phyloP scores from a whole-genome alignment of 2,797 vertebrate genomes.

The Sebastes ruberrimus region DNA sequence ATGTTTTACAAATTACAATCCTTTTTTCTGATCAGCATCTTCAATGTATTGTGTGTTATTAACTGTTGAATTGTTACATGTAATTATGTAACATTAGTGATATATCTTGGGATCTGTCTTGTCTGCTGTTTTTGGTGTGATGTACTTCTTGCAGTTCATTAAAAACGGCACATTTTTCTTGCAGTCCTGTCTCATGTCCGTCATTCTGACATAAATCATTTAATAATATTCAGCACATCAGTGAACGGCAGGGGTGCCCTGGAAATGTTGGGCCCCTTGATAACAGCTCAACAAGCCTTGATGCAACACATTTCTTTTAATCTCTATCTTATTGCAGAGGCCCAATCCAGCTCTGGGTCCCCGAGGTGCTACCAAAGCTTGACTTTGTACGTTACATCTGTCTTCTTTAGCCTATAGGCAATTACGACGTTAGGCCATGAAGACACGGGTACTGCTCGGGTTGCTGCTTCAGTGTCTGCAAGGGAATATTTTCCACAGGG shows the following conservation, averaged over 20 bases:
- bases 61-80: not conserved
- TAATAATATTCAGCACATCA: not conserved
- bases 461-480: not conserved
- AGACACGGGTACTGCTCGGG: not conserved
- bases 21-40: not conserved
- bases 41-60: not conserved
- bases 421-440: not conserved
- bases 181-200: not conserved
- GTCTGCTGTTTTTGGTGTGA: not conserved
- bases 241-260: not conserved
- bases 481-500: not conserved
- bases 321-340: not conserved
- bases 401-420: too few relatives aligned
- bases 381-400: not conserved
- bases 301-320: not conserved
- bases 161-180: not conserved
- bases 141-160: not conserved
- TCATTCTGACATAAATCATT: not conserved
- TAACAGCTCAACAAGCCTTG: not conserved
- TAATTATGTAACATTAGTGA: not conserved
- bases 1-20: not conserved
- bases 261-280: not conserved
- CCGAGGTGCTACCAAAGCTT: not conserved
- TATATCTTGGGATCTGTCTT: not conserved
- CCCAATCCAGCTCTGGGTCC: not conserved